phyloP scores from a whole-genome alignment of 2,888 invertebrate genomes.

The Seira musarum region DNA sequence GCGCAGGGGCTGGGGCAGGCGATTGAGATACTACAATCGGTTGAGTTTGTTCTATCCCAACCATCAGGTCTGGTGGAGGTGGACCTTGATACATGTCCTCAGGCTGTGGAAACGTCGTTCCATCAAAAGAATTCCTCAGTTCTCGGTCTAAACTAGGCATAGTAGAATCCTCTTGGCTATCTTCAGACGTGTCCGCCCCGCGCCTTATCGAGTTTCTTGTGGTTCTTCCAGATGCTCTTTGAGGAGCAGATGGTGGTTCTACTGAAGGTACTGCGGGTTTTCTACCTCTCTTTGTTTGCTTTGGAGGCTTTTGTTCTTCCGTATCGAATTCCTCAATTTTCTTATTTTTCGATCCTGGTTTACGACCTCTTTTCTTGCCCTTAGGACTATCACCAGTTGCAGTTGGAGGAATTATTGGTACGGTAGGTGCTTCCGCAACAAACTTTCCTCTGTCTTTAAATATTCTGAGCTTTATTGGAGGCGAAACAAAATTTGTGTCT shows the following conservation, averaged over 20 bases:
- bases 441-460: slow-evolving; percentile 78
- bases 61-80: slow-evolving; percentile 45
- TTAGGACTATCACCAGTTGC: slow-evolving; percentile 40
- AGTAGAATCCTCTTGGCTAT: slow-evolving; percentile 29
- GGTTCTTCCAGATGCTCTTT: slow-evolving; percentile 55
- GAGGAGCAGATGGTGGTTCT: slow-evolving; percentile 27
- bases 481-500: slow-evolving; percentile 72
- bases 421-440: slow-evolving; percentile 70
- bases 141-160: slow-evolving; percentile 50
- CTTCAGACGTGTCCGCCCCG: slow-evolving; percentile 17
- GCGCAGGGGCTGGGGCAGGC: slow-evolving; percentile 16
- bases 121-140: slow-evolving; percentile 40
- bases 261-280: neutral
- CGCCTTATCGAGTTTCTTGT: slow-evolving; percentile 61
- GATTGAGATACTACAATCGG: neutral
- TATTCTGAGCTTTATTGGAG: slow-evolving; percentile 88
- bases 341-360: slow-evolving; percentile 54
- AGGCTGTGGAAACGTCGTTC: slow-evolving; percentile 3
- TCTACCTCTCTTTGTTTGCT: slow-evolving; percentile 42
- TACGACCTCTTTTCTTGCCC: slow-evolving; percentile 62
- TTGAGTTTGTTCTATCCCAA: slow-evolving; percentile 33
- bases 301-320: slow-evolving; percentile 43
- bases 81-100: slow-evolving; percentile 35
- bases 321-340: slow-evolving; percentile 20
- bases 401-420: too few species aligned